A percentile compares a stretch with the other conserved stretches of the same genome.
phyloP scores from a whole-genome alignment of 2,113 vertebrate genomes.

The Candoia aspera region DNA sequence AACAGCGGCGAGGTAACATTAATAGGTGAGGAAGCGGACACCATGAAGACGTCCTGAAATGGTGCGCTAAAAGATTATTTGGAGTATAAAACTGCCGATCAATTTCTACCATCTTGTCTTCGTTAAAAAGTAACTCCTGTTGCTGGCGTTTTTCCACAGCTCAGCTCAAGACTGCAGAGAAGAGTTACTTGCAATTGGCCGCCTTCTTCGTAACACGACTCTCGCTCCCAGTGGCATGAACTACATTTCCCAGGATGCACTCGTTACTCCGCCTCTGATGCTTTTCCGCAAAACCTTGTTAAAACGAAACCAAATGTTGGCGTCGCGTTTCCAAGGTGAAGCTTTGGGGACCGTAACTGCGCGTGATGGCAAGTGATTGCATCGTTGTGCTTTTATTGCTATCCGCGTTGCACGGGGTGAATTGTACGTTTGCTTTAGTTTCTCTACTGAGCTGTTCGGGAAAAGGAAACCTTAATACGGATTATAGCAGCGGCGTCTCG shows the following conservation, averaged over 20 bases:
- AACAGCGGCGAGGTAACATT: too few relatives aligned
- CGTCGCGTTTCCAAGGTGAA: fast-evolving
- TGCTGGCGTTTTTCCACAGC: too few relatives aligned
- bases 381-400: not conserved
- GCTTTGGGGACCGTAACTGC: not conserved
- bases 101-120: too few relatives aligned
- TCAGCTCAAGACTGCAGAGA: not conserved
- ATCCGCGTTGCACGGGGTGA: too few relatives aligned
- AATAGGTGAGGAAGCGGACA: too few relatives aligned
- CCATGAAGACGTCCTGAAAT: too few relatives aligned
- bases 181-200: not conserved
- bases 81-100: too few relatives aligned
- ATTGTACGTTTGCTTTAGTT: too few relatives aligned
- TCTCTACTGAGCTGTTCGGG: too few relatives aligned
- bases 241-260: slow-evolving; percentile 17
- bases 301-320: not conserved
- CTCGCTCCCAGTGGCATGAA: fast-evolving
- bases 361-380: not conserved
- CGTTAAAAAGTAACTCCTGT: too few relatives aligned
- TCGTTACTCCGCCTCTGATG: fast-evolving
- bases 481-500: not conserved
- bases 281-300: too few relatives aligned
- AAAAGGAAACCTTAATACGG: not conserved
- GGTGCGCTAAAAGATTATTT: too few relatives aligned
- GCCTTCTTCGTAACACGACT: fast-evolving